phyloP scores from a whole-genome alignment of 2,888 invertebrate genomes.

The Lasioglossum malachurum region DNA sequence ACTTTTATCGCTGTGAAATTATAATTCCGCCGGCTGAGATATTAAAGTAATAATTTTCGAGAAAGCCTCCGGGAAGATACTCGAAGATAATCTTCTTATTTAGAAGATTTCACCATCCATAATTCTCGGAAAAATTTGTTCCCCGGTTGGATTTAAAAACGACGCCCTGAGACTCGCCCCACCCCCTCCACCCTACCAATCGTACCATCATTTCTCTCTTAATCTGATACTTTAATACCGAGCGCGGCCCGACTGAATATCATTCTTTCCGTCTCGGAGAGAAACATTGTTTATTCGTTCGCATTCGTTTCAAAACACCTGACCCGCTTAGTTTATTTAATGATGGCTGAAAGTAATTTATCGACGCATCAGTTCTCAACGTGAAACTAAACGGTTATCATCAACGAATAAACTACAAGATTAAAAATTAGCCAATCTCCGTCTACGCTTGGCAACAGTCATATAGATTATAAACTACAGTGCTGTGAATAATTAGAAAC shows the following conservation, averaged over 20 bases:
- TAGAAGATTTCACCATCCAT: not conserved
- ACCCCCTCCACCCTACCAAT: not conserved
- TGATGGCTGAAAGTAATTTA: too few relatives aligned
- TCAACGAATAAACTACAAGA: too few relatives aligned
- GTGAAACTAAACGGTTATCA: too few relatives aligned
- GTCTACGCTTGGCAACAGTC: too few relatives aligned
- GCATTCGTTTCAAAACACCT: not conserved
- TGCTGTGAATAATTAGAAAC: too few relatives aligned
- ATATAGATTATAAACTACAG: too few relatives aligned
- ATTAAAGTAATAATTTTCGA: not conserved
- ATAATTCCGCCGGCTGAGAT: not conserved
- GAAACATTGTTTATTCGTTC: not conserved
- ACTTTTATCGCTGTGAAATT: slow-evolving; percentile 7
- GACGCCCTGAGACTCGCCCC: not conserved
- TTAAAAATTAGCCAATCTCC: too few relatives aligned
- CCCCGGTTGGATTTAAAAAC: not conserved
- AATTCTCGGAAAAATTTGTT: slow-evolving; percentile 5
- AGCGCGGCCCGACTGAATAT: not conserved
- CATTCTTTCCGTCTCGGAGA: not conserved
- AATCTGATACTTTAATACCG: not conserved
- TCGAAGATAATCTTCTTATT: slow-evolving; percentile 8
- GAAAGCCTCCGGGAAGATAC: not conserved
- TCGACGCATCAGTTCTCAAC: too few relatives aligned
- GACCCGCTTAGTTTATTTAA: too few relatives aligned
- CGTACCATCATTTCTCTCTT: not conserved